A percentile compares a stretch with the other conserved stretches of the same genome.
Conservation (phyloP, 1,140 invertebrate genomes). For the Bombyx mori region ASM3026992v2 NC_085112.1:3977001-3977500, state of each 20-base stretch:
- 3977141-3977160: conserved; percentile 34
- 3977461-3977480: too few species aligned
- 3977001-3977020: conserved; percentile 39
- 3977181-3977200: conserved; percentile 37
- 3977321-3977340: conserved; percentile 64
- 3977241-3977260: conserved; percentile 59
- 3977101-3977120: conserved; percentile 9
- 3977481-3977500: neutral
- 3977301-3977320: conserved; percentile 58
- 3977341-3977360: conserved; percentile 59
- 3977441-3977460: too few species aligned
- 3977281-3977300: conserved; percentile 39
- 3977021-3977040: conserved; percentile 14
- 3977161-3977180: conserved; percentile 28
- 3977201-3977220: conserved; percentile 58
- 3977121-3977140: conserved; percentile 15
- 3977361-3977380: conserved; percentile 54
- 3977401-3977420: conserved; percentile 59
- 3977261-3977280: conserved; percentile 54
- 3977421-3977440: conserved; percentile 24
- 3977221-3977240: conserved; percentile 58
- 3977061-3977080: conserved; percentile 12
- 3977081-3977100: conserved; percentile 9
- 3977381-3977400: conserved; percentile 55
- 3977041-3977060: conserved; percentile 10